These are phyloP conservation scores for Chloropsis cyanopogon DNA, from an alignment of 2,113 vertebrate genomes.

Conservation along the genomic window DNA sequence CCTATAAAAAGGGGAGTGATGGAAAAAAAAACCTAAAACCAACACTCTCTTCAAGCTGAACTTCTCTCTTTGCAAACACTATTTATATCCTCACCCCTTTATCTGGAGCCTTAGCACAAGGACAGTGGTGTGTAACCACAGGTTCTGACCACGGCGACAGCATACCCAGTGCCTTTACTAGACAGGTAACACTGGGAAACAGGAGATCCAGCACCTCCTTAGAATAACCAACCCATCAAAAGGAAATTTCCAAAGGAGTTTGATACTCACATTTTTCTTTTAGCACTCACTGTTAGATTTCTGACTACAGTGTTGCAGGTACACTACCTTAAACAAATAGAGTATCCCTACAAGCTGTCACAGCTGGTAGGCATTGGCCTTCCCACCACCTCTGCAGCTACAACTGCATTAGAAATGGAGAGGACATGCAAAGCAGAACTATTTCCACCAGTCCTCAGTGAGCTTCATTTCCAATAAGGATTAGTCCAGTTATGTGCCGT, in stretches of 20 bases:
- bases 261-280: not conserved
- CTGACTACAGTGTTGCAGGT: not conserved
- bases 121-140: not conserved
- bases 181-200: not conserved
- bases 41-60: not conserved
- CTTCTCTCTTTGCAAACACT: not conserved
- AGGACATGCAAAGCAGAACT: not conserved
- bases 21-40: not conserved
- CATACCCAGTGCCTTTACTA: not conserved
- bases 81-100: not conserved
- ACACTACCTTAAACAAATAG: not conserved
- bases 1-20: not conserved
- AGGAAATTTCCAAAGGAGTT: not conserved
- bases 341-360: not conserved
- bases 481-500: fast-evolving
- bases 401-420: fast-evolving
- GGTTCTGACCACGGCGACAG: not conserved
- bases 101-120: not conserved
- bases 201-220: not conserved
- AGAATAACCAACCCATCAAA: not conserved
- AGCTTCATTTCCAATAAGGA: not conserved
- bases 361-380: not conserved
- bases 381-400: not conserved
- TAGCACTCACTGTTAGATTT: not conserved
- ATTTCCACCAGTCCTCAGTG: not conserved